Evolutionary conservation across 2,797 vertebrate species (phyloP).

Genomic region (Philypnodon macrostomus): DNA sequence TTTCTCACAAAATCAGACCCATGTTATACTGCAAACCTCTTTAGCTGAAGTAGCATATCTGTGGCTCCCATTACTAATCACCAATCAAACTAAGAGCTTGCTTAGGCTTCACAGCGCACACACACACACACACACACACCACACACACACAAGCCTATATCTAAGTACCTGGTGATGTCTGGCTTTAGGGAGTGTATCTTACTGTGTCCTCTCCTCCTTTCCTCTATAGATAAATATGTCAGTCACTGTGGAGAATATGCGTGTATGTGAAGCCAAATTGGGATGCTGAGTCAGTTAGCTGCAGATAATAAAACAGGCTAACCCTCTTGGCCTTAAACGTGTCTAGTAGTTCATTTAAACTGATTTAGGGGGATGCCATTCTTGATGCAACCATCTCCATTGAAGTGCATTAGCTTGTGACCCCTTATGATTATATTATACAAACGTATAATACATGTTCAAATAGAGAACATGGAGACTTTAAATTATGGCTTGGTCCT

Average conservation of each 20-base stretch:
- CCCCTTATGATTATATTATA: too few relatives aligned
- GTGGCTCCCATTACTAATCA: neutral
- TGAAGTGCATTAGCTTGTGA: too few relatives aligned
- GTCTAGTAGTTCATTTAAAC: too few relatives aligned
- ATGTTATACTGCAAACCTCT: constrained; percentile 3
- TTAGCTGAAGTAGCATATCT: neutral
- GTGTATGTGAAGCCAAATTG: constrained; percentile 19
- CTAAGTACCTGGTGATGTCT: constrained; percentile 55
- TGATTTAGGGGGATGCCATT: too few relatives aligned
- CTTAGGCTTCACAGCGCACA: constrained; percentile 15
- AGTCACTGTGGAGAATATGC: constrained; percentile 39
- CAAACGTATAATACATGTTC: too few relatives aligned
- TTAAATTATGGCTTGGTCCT: too few relatives aligned
- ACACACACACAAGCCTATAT: too few relatives aligned
- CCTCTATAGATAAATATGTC: constrained; percentile 63
- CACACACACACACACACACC: constrained; percentile 30
- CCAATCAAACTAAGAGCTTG: constrained; percentile 11
- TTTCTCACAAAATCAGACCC: neutral
- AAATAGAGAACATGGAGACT: neutral
- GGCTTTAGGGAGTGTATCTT: constrained; percentile 60
- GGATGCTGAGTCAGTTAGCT: constrained; percentile 34
- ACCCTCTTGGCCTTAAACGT: constrained; percentile 8
- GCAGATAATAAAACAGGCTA: constrained; percentile 31
- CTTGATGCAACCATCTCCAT: too few relatives aligned
- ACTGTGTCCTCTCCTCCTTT: constrained; percentile 54